phyloP scores from a whole-genome alignment of 2,113 vertebrate genomes.

The Acrocephalus arundinaceus region DNA sequence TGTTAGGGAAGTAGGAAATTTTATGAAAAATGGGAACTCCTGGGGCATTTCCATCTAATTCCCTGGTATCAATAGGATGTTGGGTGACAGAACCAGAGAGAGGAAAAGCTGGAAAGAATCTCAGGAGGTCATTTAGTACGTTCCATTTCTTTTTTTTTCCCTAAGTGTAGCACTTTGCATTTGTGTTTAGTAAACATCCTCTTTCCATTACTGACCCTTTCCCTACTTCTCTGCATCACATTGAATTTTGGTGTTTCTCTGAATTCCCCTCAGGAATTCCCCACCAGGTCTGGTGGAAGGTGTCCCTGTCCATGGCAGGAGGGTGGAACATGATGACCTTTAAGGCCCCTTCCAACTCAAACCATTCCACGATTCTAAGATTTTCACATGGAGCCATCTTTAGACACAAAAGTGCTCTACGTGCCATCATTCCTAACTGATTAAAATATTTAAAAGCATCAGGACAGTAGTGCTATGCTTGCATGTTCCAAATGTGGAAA shows the following conservation, averaged over 20 bases:
- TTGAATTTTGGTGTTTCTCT: background rate
- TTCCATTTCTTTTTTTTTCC: rapidly evolving
- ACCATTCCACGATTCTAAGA: background rate
- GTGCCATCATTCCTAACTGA: background rate
- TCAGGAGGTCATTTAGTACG: background rate
- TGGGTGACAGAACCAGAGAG: background rate
- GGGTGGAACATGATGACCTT: background rate
- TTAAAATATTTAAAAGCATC: background rate
- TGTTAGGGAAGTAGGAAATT: background rate
- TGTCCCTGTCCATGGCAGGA: background rate
- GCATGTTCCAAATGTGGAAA: background rate
- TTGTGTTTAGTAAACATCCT: background rate
- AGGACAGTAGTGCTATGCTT: background rate
- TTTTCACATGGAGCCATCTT: background rate
- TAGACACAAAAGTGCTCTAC: background rate
- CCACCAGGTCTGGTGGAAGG: background rate
- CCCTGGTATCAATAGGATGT: background rate
- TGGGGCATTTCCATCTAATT: background rate
- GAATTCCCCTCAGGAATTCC: background rate
- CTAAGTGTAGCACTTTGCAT: background rate
- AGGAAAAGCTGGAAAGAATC: background rate
- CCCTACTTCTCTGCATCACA: background rate
- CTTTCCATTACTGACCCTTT: background rate
- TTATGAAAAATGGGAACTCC: background rate
- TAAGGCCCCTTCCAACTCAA: background rate